These are phyloP conservation scores for Nephotettix cincticeps DNA, from an alignment of 1,140 invertebrate genomes.

Conservation along the genomic window DNA sequence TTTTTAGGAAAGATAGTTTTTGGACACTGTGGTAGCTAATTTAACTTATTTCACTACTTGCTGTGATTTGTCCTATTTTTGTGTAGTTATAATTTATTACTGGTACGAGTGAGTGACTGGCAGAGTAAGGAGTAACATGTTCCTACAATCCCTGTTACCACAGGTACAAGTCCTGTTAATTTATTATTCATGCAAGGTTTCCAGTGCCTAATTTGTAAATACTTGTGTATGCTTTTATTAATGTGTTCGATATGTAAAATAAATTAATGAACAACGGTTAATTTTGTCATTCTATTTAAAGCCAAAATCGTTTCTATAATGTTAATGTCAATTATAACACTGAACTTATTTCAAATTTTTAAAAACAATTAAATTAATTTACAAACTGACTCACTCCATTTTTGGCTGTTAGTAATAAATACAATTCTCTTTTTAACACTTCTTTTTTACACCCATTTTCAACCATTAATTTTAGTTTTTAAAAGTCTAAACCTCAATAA, in stretches of 20 bases:
- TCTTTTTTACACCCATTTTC: no score
- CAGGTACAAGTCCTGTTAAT: not conserved
- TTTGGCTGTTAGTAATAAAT: slow-evolving; percentile 22
- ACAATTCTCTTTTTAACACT: not conserved
- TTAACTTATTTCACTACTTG: slow-evolving; percentile 3
- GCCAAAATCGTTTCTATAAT: not conserved
- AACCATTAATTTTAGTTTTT: no score
- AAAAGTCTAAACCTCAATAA: no score
- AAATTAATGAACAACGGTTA: not conserved
- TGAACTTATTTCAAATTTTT: not conserved
- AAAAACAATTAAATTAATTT: not conserved
- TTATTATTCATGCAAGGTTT: slow-evolving; percentile 1
- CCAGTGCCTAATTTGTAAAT: slow-evolving; percentile 15
- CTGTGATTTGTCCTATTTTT: not conserved
- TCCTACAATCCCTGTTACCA: slow-evolving; percentile 12
- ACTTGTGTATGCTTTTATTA: not conserved
- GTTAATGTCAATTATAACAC: slow-evolving; percentile 2
- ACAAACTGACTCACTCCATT: not conserved
- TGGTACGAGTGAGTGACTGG: not conserved
- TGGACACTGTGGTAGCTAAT: slow-evolving; percentile 9
- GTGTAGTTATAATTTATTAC: not conserved
- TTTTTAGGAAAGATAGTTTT: not conserved
- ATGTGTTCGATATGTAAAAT: not conserved
- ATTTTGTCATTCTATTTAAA: not conserved
- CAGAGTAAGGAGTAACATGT: not conserved